Base-by-base conservation (phyloP, 2,888 invertebrate species). In the Caenorhabditis sinica region DNA sequence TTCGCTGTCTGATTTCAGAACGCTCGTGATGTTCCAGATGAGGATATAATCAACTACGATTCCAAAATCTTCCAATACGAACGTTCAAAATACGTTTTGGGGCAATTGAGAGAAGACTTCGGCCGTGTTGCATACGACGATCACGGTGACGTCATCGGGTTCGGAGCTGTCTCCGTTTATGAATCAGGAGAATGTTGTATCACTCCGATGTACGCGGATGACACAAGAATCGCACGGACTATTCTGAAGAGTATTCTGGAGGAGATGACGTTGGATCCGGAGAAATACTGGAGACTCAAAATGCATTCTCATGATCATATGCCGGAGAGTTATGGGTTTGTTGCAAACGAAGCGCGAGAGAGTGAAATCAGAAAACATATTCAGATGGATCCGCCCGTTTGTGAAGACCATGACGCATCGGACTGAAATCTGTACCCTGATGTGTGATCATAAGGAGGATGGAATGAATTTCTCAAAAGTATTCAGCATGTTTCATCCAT, bases 171-270 rank as follows among this genome's bases (percentile, higher is more conserved):
- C 5, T 28, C 68, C n/a, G 28, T 28, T 13, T 61, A 63, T 49
- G 51, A 69, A 33, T 61, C 69, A 51, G 77, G 77, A 36, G 77
- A 77, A 30, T 77, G 77, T 60, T 9, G n/a, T 25, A 30, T 77
- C 25, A 77, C 33, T 40, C 69, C 77, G 36, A 61, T 77, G 77
- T 77, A 77, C 30, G 77, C 77, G 5, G 63, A 77, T 33, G 63
- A 69, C 11, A 69, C 40, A 2, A 11, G 23, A 5, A 53, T 63
- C 17, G 77, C 77, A 17, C 69, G 60, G 23, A 61, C 60, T 20
- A 77, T 77, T 33, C 28, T 77, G n/a, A 77, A 77, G 30, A 40
- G 30, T 40, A 69, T 77, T 77, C 77, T 77, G 13, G 61, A 77
- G 63, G 77, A 76, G 23, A 68, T 76, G 45, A 49, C 61, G 33